phyloP scores from a whole-genome alignment of 2,888 invertebrate genomes.

The Tachina lurida region DNA sequence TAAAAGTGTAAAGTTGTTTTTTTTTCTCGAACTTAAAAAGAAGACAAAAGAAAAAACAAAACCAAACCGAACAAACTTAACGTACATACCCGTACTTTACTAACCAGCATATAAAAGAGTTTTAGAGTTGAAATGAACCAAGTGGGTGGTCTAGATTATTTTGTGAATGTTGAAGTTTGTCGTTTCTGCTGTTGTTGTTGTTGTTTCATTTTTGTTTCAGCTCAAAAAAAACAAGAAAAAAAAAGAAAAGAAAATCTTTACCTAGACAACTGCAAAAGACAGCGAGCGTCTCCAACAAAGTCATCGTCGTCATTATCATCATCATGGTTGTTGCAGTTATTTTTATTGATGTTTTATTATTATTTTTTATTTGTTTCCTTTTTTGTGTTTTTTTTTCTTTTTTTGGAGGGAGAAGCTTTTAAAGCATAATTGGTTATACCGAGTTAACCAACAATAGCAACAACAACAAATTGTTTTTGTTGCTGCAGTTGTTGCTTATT shows the following conservation, averaged over 20 bases:
- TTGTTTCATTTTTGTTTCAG: conserved; percentile 47
- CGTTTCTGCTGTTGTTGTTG: conserved; percentile 26
- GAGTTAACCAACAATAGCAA: conserved; percentile 59
- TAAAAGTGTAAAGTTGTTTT: conserved; percentile 57
- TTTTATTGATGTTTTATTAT: conserved; percentile 66
- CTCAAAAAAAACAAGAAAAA: conserved; percentile 24
- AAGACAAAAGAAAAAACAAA: not conserved
- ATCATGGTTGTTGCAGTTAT: conserved; percentile 41
- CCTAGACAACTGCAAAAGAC: conserved; percentile 65
- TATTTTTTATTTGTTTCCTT: conserved; percentile 49
- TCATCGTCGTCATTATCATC: conserved; percentile 48
- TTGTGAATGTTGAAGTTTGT: conserved; percentile 45
- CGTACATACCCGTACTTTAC: conserved; percentile 18
- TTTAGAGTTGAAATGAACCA: conserved; percentile 55
- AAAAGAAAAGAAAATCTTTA: conserved; percentile 40
- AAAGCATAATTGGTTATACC: conserved; percentile 70
- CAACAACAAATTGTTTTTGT: not conserved
- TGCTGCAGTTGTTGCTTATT: conserved; percentile 35
- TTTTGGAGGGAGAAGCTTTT: conserved; percentile 68
- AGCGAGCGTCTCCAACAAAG: conserved; percentile 48
- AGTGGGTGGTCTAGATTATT: conserved; percentile 69
- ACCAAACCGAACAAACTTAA: conserved; percentile 14
- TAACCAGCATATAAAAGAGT: conserved; percentile 39
- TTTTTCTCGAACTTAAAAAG: conserved; percentile 20
- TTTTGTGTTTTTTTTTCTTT: conserved; percentile 14